These are phyloP conservation scores for Lamprologus ornatipinnis DNA, from an alignment of 2,113 vertebrate species.

Conservation along the genomic window DNA sequence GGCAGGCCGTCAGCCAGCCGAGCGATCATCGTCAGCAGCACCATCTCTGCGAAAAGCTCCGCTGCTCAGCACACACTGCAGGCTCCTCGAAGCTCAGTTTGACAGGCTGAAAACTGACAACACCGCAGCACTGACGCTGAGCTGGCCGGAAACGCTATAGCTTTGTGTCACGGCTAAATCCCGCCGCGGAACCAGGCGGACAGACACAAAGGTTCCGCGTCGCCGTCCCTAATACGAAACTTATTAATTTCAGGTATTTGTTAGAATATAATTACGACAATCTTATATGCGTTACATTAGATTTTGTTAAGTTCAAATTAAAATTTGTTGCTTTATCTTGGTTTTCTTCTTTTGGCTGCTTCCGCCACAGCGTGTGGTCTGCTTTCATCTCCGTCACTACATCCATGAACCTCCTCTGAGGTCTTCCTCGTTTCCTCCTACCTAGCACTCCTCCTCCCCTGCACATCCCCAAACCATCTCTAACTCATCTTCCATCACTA, in stretches of 20 bases:
- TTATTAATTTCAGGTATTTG: background rate
- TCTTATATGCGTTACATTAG: background rate
- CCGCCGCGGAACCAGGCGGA: background rate
- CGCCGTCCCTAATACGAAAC: background rate
- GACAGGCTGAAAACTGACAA: slow-evolving; percentile 43
- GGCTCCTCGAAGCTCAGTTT: background rate
- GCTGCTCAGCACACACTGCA: background rate
- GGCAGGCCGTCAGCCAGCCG: slow-evolving; percentile 93
- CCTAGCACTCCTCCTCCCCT: background rate
- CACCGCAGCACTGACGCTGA: slow-evolving; percentile 66
- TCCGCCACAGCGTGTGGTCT: background rate
- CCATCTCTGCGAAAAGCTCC: slow-evolving; percentile 68
- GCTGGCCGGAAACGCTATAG: slow-evolving; percentile 73
- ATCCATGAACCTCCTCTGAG: background rate
- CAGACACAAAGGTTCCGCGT: slow-evolving; percentile 15
- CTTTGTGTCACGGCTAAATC: slow-evolving; percentile 11
- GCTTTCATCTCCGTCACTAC: background rate
- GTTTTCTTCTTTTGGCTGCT: background rate
- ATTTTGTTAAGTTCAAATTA: background rate
- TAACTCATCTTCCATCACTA: background rate
- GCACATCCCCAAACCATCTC: background rate
- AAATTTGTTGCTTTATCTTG: background rate
- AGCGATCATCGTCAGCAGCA: slow-evolving; percentile 95
- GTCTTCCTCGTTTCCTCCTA: background rate
- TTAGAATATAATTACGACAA: background rate